Evolutionary conservation across 2,113 vertebrate species (phyloP).

Genomic region (Marmota monax): DNA sequence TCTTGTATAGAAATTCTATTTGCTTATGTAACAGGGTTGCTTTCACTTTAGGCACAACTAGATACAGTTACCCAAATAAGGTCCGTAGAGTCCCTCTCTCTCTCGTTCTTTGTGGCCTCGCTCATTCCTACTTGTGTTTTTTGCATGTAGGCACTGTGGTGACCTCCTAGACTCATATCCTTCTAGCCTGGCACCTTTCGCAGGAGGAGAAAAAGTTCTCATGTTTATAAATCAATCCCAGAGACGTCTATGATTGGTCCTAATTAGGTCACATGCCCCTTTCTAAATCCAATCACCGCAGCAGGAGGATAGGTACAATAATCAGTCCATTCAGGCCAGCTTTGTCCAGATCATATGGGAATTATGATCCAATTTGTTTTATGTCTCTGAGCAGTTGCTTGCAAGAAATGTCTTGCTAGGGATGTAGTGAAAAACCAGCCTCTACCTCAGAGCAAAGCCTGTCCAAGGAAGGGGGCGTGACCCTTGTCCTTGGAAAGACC

Average conservation of each 20-base stretch:
- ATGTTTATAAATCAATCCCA: not conserved
- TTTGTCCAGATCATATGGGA: not conserved
- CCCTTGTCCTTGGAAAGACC: no score
- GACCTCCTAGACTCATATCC: not conserved
- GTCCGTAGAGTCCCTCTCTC: not conserved
- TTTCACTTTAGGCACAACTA: not conserved
- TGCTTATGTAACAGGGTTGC: not conserved
- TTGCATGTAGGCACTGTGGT: no score
- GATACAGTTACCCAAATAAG: not conserved
- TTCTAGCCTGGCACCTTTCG: not conserved
- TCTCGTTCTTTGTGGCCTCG: not conserved
- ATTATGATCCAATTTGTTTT: not conserved
- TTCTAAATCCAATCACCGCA: not conserved
- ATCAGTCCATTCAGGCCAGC: not conserved
- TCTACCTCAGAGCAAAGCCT: no score
- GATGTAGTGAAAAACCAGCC: no score
- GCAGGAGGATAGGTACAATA: not conserved
- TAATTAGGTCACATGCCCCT: not conserved
- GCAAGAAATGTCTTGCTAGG: not conserved
- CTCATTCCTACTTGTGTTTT: not conserved
- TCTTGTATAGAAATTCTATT: slow-evolving; percentile 1
- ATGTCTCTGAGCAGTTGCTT: not conserved
- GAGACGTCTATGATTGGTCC: not conserved
- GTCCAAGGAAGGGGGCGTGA: no score
- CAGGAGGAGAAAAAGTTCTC: not conserved